Percentiles rank a stretch among this genome's conserved stretches.
These are phyloP conservation scores for Lacanobia oleracea DNA, from an alignment of 2,888 invertebrate genomes.

Conservation along the genomic window DNA sequence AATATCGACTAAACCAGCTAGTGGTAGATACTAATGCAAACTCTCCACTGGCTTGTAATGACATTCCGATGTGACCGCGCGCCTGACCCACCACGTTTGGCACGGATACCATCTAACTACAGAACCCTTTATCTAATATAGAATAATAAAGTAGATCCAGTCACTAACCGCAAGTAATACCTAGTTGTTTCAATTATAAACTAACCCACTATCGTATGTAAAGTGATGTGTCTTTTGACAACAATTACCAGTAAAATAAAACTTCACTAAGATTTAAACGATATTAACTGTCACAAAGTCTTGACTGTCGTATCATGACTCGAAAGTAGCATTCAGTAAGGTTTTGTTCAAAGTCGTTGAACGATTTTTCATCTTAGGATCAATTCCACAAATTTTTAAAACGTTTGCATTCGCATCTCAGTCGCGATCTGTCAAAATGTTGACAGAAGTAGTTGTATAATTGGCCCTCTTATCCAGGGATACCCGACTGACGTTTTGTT, in stretches of 20 bases:
- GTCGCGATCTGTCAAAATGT: no score
- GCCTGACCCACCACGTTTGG: constrained; percentile 31
- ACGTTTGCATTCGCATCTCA: no score
- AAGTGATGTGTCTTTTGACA: neutral
- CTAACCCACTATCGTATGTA: constrained; percentile 72
- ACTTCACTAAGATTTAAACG: neutral
- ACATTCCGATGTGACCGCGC: constrained; percentile 41
- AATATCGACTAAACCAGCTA: neutral
- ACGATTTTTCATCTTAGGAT: no score
- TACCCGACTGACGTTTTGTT: constrained; percentile 3
- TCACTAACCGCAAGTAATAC: neutral
- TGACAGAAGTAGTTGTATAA: no score
- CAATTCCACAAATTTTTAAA: no score
- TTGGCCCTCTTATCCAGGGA: neutral
- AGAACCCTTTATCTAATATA: constrained; percentile 20
- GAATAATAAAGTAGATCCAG: neutral
- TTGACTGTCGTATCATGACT: no score
- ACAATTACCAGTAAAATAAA: neutral
- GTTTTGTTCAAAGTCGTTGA: no score
- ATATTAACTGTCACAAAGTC: no score
- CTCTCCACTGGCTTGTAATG: constrained; percentile 37
- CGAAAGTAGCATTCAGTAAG: no score
- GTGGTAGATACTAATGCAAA: constrained; percentile 22
- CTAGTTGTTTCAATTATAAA: constrained; percentile 8
- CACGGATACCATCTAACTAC: constrained; percentile 25